A percentile compares a stretch with the other conserved stretches of the same genome.
These are phyloP conservation scores for Phylloscopus collybita DNA, from an alignment of 2,797 vertebrate genomes.

Conservation along the genomic window DNA sequence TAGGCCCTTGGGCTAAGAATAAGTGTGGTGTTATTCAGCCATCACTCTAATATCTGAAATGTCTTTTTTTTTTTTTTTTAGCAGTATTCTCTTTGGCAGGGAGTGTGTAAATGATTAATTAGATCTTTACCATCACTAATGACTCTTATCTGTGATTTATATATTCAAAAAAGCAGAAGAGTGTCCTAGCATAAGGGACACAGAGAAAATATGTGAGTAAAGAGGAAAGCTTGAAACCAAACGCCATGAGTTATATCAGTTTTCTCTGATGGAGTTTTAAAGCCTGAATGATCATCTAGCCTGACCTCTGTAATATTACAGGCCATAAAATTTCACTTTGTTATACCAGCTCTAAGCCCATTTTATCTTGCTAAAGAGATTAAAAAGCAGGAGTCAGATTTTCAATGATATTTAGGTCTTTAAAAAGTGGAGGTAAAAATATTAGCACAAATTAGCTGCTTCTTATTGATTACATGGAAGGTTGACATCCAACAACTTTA, in stretches of 20 bases:
- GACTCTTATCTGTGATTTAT: slow-evolving; percentile 29
- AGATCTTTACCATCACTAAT: slow-evolving; percentile 24
- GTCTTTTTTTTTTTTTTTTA: slow-evolving; percentile 13
- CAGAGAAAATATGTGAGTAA: background rate
- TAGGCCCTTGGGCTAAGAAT: slow-evolving; percentile 7
- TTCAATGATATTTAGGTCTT: background rate
- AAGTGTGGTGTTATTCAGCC: slow-evolving; percentile 6
- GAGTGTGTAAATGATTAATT: slow-evolving; percentile 22
- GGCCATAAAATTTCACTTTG: slow-evolving; percentile 16
- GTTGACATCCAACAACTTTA: background rate
- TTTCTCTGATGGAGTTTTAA: slow-evolving; percentile 28
- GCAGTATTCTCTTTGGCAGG: background rate
- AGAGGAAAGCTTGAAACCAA: slow-evolving; percentile 5
- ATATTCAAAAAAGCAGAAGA: background rate
- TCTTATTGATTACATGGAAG: background rate
- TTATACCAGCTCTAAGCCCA: background rate
- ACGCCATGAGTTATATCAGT: background rate
- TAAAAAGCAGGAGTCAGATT: background rate
- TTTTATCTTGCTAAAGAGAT: slow-evolving; percentile 1
- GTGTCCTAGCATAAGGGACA: background rate
- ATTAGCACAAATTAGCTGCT: background rate
- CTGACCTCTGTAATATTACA: slow-evolving; percentile 27
- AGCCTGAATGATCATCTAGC: background rate
- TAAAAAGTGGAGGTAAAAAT: background rate
- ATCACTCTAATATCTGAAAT: slow-evolving; percentile 32